Evolutionary conservation across 2,113 vertebrate genomes (phyloP), one percentile per base, ranked within the genome.

Genomic region (Archilochus colubris): DNA sequence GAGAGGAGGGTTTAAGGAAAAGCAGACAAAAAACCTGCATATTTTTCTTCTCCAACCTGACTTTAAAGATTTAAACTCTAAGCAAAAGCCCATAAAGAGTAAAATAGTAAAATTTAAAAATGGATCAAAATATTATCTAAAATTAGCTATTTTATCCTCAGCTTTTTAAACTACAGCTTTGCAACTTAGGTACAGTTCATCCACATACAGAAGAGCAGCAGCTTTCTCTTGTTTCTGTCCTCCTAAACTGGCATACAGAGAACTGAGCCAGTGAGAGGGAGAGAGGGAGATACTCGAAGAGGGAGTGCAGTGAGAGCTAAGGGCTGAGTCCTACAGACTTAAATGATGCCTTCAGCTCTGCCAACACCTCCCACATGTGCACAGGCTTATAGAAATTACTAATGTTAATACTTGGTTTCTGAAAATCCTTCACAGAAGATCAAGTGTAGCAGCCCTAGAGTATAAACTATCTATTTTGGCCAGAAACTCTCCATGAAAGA

Each of bases 1-100:
- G 13, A 85, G 70, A 80, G 94, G 78, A 94, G 55, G 70, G 94
- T 91, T 93, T 91, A 58, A 93, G 62, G 54, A 85, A 89, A 92
- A 89, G 58, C 4, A 3, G 83, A 31, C 23, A n/a, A 91, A 51
- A 57, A 57, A 61, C 11, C n/a, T 61, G 51, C 43, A 4, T 54
- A 43, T 89, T 96, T 87, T 89, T 62, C 27, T 87, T 85, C 54
- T 59, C 48, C 43, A 92, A 43, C 6, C 31, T 78, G 62, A 82
- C 50, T 86, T 78, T 51, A 44, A 44, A 88, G 66, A 57, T 40
- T 91, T 83, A 63, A 93, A 25, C 33, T 67, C 25, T 22, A 91
- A 69, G n/a, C 20, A 57, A 75, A 92, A 79, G 68, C 86, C 68
- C 19, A 20, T 25, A 54, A 89, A 55, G 6, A 85, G 43, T 70